Base-by-base conservation (phyloP, 2,888 invertebrate genomes). In the Octonoba sinensis region DNA sequence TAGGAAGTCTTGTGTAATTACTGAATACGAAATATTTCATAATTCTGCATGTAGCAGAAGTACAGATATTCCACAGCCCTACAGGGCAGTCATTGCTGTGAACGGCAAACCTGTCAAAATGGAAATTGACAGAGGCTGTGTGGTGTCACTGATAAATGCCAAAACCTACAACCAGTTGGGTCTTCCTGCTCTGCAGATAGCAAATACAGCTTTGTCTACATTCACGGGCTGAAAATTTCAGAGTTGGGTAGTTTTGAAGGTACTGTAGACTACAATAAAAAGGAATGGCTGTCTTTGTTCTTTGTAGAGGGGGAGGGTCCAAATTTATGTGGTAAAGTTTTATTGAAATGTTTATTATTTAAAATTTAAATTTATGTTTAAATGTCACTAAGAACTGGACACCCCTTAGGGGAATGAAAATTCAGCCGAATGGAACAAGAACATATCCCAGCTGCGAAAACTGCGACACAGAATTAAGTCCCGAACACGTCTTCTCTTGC, bases 271-370 rank as follows among this genome's bases (percentile, higher is more conserved):
- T 59, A 59, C 27, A 59, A 59, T 18, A 16, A 24, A 15, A 59
- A 22, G 16, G 20, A 4, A 4, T 44, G 3, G n/a, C 2, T 64
- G 11, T n/a, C 64, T 11, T 46, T 64, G 44, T n/a, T 44, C 2
- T 20, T 59, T 59, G 59, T 59, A n/a, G n/a, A n/a, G n/a, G n/a
- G n/a, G n/a, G n/a, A n/a, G n/a, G n/a, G n/a, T n/a, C n/a, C n/a
- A n/a, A 59, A 59, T 22, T 24, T 59, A 22, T 59, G 59, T 59
- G 59, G 59, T 24, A 59, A 24, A 59, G 24, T 16, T 22, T 6
- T 11, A 59, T 59, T 59, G 59, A 59, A 22, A 12, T n/a, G 12
- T 59, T 59, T 59, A n/a, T 22, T 13, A 59, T 59, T 20, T 59
- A 22, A 59, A 20, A 11, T 6, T 20, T 59, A 59, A 11, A 20